phyloP scores from a whole-genome alignment of 2,113 vertebrate species.

The Ceuthmochares aereus region DNA sequence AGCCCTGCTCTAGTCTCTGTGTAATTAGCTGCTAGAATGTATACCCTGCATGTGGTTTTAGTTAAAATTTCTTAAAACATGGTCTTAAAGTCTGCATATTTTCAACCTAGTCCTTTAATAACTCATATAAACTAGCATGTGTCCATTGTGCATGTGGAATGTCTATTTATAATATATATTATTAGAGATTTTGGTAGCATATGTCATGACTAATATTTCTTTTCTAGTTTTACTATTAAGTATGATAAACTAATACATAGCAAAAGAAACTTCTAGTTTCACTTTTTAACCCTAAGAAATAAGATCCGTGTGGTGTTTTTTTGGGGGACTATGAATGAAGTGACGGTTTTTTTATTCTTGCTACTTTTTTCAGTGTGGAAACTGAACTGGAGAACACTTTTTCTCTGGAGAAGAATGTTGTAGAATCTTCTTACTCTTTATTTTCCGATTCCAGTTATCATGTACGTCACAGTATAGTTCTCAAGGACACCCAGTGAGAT shows the following conservation, averaged over 20 bases:
- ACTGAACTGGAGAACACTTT: not conserved
- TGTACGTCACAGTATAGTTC: fast-evolving
- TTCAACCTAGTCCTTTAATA: constrained; percentile 46
- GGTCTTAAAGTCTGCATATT: constrained; percentile 59
- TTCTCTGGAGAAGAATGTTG: not conserved
- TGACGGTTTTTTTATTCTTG: not conserved
- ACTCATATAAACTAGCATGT: constrained; percentile 12
- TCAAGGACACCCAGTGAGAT: not conserved
- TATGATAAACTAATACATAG: not conserved
- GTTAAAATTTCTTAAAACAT: constrained; percentile 61
- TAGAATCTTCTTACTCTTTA: not conserved
- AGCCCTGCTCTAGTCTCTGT: not conserved
- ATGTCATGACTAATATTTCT: not conserved
- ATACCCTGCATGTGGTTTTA: constrained; percentile 48
- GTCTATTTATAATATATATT: not conserved
- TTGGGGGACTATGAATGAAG: not conserved
- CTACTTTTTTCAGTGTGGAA: not conserved
- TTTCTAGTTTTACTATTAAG: not conserved
- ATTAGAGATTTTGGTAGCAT: not conserved
- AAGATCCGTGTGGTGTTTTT: not conserved
- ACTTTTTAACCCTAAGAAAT: not conserved
- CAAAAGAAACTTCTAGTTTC: not conserved
- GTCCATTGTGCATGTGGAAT: not conserved
- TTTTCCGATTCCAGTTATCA: not conserved
- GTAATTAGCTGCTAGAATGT: constrained; percentile 41